These are phyloP conservation scores for Vimba vimba DNA, from an alignment of 2,113 vertebrate genomes.

Conservation along the genomic window DNA sequence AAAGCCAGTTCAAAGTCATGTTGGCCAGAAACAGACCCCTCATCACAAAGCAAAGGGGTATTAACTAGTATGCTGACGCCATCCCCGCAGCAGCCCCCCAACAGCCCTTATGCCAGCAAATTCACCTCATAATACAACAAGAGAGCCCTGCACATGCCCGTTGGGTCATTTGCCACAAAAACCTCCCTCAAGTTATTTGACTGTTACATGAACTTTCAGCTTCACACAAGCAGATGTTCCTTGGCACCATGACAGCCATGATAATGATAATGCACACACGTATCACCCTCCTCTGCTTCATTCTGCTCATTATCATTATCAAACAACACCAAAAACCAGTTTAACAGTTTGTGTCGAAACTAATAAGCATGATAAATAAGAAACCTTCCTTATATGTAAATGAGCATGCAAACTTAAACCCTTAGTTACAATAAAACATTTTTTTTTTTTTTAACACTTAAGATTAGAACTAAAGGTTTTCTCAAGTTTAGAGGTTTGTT, in stretches of 20 bases:
- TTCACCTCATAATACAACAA: slow-evolving; percentile 41
- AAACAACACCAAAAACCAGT: slow-evolving; percentile 2
- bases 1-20: slow-evolving; percentile 23
- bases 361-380: background rate
- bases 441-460: too few species aligned
- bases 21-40: slow-evolving; percentile 34
- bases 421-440: background rate
- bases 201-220: slow-evolving; percentile 10
- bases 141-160: slow-evolving; percentile 23
- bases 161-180: slow-evolving; percentile 23
- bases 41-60: slow-evolving; percentile 47
- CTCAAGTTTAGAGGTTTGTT: slow-evolving; percentile 1
- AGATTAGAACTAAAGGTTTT: background rate
- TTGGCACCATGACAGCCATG: slow-evolving; percentile 26
- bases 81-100: slow-evolving; percentile 16
- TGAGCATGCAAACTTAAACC: background rate
- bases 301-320: background rate
- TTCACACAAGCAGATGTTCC: slow-evolving; percentile 26
- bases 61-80: slow-evolving; percentile 53
- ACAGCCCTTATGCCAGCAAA: slow-evolving; percentile 51
- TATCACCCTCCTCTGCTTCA: background rate
- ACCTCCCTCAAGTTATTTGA: background rate
- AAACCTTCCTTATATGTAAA: background rate
- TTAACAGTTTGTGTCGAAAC: background rate
- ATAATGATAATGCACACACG: slow-evolving; percentile 17